These are phyloP conservation scores for Ennomos quercinarius DNA, from an alignment of 2,888 invertebrate species.

Conservation along the genomic window DNA sequence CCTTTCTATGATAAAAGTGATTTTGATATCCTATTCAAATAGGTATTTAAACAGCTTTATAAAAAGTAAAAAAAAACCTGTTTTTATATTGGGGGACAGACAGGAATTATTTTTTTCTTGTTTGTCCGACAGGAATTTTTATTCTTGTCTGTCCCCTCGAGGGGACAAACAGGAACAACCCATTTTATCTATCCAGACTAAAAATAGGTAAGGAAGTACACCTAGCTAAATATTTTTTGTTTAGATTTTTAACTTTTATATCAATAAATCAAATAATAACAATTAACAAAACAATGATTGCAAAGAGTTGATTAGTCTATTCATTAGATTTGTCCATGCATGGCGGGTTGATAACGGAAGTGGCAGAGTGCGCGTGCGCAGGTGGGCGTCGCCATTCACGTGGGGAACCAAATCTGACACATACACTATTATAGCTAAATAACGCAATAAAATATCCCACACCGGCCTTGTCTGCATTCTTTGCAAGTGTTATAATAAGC, in stretches of 20 bases:
- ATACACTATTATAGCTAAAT: neutral
- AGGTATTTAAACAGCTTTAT: too few relatives aligned
- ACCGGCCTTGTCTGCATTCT: constrained; percentile 22
- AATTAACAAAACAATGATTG: constrained; percentile 20
- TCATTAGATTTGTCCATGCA: constrained; percentile 18
- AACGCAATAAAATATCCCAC: constrained; percentile 10
- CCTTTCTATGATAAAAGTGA: neutral
- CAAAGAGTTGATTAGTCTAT: constrained; percentile 29
- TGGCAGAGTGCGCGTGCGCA: constrained; percentile 20
- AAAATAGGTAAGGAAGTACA: too few relatives aligned
- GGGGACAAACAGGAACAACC: too few relatives aligned
- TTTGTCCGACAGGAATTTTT: too few relatives aligned
- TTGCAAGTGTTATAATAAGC: constrained; percentile 22
- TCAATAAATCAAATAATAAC: constrained; percentile 21
- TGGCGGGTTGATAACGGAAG: constrained; percentile 35
- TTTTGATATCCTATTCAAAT: too few relatives aligned
- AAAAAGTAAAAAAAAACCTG: too few relatives aligned
- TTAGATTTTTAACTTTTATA: neutral
- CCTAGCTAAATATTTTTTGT: too few relatives aligned
- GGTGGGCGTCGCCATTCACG: constrained; percentile 34
- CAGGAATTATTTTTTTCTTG: too few relatives aligned
- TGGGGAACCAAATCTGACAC: constrained; percentile 14
- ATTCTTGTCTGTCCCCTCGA: too few relatives aligned
- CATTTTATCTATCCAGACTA: too few relatives aligned
- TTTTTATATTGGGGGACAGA: too few relatives aligned